A percentile compares a stretch with the other conserved stretches of the same genome.
These are phyloP conservation scores for Halocynthia roretzi DNA, from an alignment of 23 tunicate genomes.

Conservation along the genomic window DNA sequence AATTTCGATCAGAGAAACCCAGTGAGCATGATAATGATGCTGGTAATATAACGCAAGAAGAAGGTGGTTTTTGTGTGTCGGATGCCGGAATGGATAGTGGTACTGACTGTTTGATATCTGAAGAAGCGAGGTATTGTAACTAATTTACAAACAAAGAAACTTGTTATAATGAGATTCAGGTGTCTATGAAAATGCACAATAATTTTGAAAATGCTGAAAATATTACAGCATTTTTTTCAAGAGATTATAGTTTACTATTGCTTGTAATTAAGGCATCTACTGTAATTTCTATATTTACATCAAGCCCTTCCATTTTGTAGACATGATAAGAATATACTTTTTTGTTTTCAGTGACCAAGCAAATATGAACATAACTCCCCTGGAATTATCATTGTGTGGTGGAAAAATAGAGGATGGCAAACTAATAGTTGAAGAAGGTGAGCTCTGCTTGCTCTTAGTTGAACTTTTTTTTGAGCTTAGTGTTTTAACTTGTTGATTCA, in stretches of 20 bases:
- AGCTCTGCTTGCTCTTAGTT: not conserved
- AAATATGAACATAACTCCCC: not conserved
- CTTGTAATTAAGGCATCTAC: too few relatives aligned
- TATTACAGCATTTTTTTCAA: too few relatives aligned
- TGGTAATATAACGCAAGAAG: not conserved
- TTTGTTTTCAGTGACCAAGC: too few relatives aligned
- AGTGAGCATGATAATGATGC: not conserved
- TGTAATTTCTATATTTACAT: too few relatives aligned
- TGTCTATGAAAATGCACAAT: too few relatives aligned
- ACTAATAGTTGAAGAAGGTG: slow-evolving; percentile 38
- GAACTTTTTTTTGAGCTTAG: not conserved
- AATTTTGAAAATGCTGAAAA: too few relatives aligned
- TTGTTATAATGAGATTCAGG: not conserved
- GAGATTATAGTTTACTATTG: too few relatives aligned
- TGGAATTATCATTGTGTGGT: slow-evolving; percentile 27
- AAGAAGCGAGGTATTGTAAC: slow-evolving; percentile 17
- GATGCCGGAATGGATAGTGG: slow-evolving; percentile 66
- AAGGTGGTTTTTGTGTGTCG: not conserved
- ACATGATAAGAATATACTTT: too few relatives aligned
- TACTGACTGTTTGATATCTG: slow-evolving; percentile 41
- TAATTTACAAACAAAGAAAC: not conserved
- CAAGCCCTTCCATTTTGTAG: too few relatives aligned
- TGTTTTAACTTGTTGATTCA: not conserved
- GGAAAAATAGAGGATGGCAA: slow-evolving; percentile 28
- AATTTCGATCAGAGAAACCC: too few relatives aligned